Conservation (phyloP, 2,113 vertebrate genomes). For the Calidris pugnax region DNA sequence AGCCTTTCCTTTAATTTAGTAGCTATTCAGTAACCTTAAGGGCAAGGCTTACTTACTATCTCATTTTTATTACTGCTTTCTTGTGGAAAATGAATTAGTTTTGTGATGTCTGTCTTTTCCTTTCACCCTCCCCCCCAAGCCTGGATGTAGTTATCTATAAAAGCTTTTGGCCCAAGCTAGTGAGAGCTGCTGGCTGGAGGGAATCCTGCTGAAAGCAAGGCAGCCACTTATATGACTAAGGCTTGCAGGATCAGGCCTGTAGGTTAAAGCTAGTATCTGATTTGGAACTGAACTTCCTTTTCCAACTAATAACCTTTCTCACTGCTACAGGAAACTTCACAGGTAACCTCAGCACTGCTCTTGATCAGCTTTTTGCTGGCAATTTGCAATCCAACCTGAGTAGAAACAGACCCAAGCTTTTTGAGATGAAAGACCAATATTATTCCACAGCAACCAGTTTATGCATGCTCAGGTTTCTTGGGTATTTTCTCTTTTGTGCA, state of each 20-base stretch:
- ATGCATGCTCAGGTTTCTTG: background rate
- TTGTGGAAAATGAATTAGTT: constrained; percentile 17
- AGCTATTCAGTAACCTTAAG: background rate
- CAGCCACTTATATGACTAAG: background rate
- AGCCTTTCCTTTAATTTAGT: constrained; percentile 21
- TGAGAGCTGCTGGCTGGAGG: background rate
- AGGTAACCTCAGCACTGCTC: background rate
- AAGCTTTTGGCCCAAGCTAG: background rate
- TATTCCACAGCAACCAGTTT: background rate
- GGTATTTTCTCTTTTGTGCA: background rate
- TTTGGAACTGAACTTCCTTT: constrained; percentile 23
- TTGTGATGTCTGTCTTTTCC: background rate
- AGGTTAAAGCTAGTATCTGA: constrained; percentile 11
- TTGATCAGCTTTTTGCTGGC: constrained; percentile 1
- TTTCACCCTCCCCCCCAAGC: background rate
- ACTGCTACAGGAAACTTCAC: background rate
- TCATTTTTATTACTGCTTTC: constrained; percentile 22
- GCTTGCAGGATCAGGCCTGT: constrained; percentile 30
- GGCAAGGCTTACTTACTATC: background rate
- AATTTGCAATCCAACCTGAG: background rate
- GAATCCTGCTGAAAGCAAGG: constrained; percentile 15
- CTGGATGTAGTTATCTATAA: background rate
- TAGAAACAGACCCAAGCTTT: background rate
- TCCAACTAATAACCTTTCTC: background rate
- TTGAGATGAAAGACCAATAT: background rate